These are phyloP conservation scores for Zenarchopterus dispar DNA, from an alignment of 2,797 vertebrate genomes.

Conservation along the genomic window DNA sequence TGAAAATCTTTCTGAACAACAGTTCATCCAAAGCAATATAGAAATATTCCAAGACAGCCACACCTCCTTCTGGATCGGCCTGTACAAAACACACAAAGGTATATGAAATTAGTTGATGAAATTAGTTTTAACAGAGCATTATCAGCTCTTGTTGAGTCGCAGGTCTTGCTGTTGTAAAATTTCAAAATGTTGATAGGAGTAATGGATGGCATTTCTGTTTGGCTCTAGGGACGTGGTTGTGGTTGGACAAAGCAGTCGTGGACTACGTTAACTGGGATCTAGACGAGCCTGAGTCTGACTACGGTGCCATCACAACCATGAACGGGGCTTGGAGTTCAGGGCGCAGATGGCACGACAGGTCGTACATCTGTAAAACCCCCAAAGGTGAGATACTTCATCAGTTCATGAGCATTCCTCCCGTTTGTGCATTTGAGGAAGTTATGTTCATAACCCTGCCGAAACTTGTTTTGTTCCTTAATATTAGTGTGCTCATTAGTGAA, in stretches of 20 bases:
- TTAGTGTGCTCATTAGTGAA: too few species aligned
- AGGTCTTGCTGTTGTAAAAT: too few species aligned
- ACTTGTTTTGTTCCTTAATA: background rate
- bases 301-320: slow-evolving; percentile 34
- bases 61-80: slow-evolving; percentile 88
- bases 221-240: slow-evolving; percentile 65
- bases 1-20: slow-evolving; percentile 82
- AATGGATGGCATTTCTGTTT: slow-evolving; percentile 11
- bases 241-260: slow-evolving; percentile 69
- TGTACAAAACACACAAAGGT: slow-evolving; percentile 90
- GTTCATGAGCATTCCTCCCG: too few species aligned
- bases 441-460: background rate
- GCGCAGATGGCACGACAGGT: slow-evolving; percentile 56
- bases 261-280: slow-evolving; percentile 71
- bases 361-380: slow-evolving; percentile 70
- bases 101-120: slow-evolving; percentile 28
- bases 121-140: too few species aligned
- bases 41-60: slow-evolving; percentile 79
- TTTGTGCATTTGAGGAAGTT: background rate
- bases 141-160: too few species aligned
- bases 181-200: too few species aligned
- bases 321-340: slow-evolving; percentile 67
- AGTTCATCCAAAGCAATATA: slow-evolving; percentile 81
- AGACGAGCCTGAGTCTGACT: slow-evolving; percentile 44
- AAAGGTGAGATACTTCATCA: slow-evolving; percentile 61